Evolutionary conservation across 1,140 invertebrate genomes (phyloP), one percentile per base, ranked within the genome.

Genomic region (Bombus turneri): DNA sequence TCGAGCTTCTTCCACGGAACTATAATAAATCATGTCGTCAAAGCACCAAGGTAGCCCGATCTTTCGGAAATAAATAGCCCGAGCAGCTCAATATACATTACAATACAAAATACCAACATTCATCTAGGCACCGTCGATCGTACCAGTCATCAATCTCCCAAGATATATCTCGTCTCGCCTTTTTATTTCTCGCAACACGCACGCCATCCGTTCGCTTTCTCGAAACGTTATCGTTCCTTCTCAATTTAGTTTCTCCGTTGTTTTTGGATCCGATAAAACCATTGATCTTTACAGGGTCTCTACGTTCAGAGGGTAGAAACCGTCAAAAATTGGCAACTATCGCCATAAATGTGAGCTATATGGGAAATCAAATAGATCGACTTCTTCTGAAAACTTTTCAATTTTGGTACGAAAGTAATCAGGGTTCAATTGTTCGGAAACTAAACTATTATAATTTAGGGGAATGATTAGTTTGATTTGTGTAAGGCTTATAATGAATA

Each of bases 261-360:
- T 83, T 78, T 85, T 86, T 85, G 69, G 64, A 72, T 53, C 64
- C 72, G 87, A 89, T 86, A 76, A 88, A 86, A 83, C 69, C 75
- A 79, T 86, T 75, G 83, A 88, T 83, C 88, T 25, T n/a, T 62
- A 62, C n/a, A 75, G 57, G 59, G 62, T 87, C 87, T 79, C 87
- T 31, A 79, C 86, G 83, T 89, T 47, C 34, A 37, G 74, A 37
- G 64, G 31, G 43, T 28, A 68, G n/a, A 59, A 39, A 12, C 57
- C 22, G n/a, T 37, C 18, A 31, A 79, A 77, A 75, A 88, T 88
- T 87, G 77, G 87, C 59, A 68, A 81, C 64, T 62, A 22, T 53
- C 87, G 77, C 62, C 39, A 64, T 53, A 66, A 81, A 62, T 28
- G 5, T 62, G 59, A 62, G 5, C 1, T n/a, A 4, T 28, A 6